Percentiles rank a stretch among this genome's conserved stretches.
phyloP scores from a whole-genome alignment of 1,140 invertebrate species.

The Drosophila erecta region DNA sequence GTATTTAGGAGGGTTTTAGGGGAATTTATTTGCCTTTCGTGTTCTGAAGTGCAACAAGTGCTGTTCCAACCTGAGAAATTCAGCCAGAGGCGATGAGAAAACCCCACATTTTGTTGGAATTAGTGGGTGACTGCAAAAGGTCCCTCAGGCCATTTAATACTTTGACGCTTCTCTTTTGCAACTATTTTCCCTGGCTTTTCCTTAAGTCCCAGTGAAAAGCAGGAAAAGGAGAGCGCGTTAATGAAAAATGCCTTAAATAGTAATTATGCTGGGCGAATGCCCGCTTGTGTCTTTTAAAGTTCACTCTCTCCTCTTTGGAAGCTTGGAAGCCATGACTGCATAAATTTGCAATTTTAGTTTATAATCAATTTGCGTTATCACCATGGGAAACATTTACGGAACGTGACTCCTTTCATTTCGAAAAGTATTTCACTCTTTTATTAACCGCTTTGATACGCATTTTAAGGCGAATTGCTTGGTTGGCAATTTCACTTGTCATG shows the following conservation, averaged over 20 bases:
- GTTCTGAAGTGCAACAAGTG: conserved; percentile 42
- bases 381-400: conserved; percentile 31
- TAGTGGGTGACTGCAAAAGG: conserved; percentile 1
- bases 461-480: conserved; percentile 36
- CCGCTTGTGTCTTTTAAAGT: conserved; percentile 23
- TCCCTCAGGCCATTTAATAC: conserved; percentile 31
- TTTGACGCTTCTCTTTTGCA: conserved; percentile 26
- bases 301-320: neutral
- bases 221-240: conserved; percentile 4
- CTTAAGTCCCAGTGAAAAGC: neutral
- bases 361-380: conserved; percentile 55
- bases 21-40: conserved; percentile 37
- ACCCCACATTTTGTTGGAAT: conserved; percentile 1
- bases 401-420: conserved; percentile 53
- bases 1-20: conserved; percentile 2
- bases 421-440: conserved; percentile 17
- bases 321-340: conserved; percentile 8
- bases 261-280: conserved; percentile 38
- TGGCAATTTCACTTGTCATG: conserved; percentile 46
- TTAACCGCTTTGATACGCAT: conserved; percentile 14
- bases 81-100: conserved; percentile 14
- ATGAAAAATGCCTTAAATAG: conserved; percentile 12
- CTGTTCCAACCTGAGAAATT: conserved; percentile 22
- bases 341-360: conserved; percentile 34
- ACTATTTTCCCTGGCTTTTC: conserved; percentile 22